Evolutionary conservation across 2,113 vertebrate species (phyloP), one percentile per base, ranked within the genome.

Genomic region (Peromyscus californicus): DNA sequence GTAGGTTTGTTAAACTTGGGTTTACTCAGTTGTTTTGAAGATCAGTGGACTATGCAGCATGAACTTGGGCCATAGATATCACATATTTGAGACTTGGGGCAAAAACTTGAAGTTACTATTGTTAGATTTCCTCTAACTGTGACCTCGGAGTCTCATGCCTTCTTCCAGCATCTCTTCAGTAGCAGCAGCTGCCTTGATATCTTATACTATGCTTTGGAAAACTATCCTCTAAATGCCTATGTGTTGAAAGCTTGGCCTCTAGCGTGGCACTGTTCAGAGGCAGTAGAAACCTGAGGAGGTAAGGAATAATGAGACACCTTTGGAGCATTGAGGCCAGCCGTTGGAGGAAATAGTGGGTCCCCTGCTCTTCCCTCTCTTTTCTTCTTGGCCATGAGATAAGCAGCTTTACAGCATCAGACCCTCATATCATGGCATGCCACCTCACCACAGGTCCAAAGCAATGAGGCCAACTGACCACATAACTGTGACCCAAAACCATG

Each of bases 301-400:
- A 16, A 1, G 9, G 6, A 15, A 22, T 61, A 74, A 79, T 82
- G 0, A 39, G 31, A 48, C 36, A 39, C 36, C 59, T 48, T 12
- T 36, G 42, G 54, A 33, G 36, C 29, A 57, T 0, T 2, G 16
- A 8, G 2, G n/a, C 0, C 6, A 7, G 1, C 8, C 0, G 1
- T 29, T 8, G 45, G 8, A 26, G 36, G 26, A n/a, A 7, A 69
- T 11, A 36, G 8, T 54, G 26, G 17, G 12, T 57, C 8, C 21
- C 19, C 16, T 67, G 4, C 36, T 15, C n/a, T 21, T 78, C 45
- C 19, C 45, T 76, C 2, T 29, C 21, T 78, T 42, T 67, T 11
- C 15, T 51, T 91, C 72, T 57, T 48, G n/a, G n/a, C 22, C 16
- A 31, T 36, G 15, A 48, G 3, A n/a, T 26, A 10, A 85, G 15